A percentile compares a stretch with the other conserved stretches of the same genome.
Conservation (phyloP, 2,888 invertebrate species). For the Pristionchus japonicus region DNA sequence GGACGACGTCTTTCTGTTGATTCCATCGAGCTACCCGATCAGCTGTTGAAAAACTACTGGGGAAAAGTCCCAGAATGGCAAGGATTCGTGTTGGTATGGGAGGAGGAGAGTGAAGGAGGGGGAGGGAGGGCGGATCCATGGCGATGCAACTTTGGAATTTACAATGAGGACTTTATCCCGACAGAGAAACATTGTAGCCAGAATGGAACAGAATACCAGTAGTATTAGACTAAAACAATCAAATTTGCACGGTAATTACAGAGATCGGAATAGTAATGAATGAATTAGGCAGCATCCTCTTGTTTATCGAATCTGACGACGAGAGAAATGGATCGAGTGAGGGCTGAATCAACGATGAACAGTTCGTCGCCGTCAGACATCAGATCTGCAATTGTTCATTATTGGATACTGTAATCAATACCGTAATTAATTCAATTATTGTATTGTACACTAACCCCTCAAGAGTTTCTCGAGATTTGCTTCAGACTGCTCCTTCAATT, state of each 20-base stretch:
- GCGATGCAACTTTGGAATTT: background rate
- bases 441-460: slow-evolving; percentile 76
- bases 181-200: slow-evolving; percentile 6
- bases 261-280: background rate
- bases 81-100: background rate
- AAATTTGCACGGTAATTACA: background rate
- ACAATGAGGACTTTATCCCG: slow-evolving; percentile 24
- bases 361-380: slow-evolving; percentile 89
- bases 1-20: slow-evolving; percentile 22
- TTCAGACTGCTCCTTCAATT: slow-evolving; percentile 90
- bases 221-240: slow-evolving; percentile 5
- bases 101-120: background rate
- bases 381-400: slow-evolving; percentile 81
- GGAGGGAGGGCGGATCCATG: slow-evolving; percentile 2
- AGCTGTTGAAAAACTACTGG: background rate
- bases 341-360: slow-evolving; percentile 91
- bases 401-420: background rate
- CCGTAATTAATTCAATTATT: background rate
- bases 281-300: slow-evolving; percentile 38
- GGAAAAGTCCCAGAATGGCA: background rate
- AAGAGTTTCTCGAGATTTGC: slow-evolving; percentile 90
- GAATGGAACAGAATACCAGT: slow-evolving; percentile 36
- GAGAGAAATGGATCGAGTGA: slow-evolving; percentile 80
- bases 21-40: background rate
- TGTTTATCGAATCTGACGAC: slow-evolving; percentile 71